Evolutionary conservation across 1,140 invertebrate species (phyloP), one percentile per base, ranked within the genome.

Genomic region (Danaus plexippus): DNA sequence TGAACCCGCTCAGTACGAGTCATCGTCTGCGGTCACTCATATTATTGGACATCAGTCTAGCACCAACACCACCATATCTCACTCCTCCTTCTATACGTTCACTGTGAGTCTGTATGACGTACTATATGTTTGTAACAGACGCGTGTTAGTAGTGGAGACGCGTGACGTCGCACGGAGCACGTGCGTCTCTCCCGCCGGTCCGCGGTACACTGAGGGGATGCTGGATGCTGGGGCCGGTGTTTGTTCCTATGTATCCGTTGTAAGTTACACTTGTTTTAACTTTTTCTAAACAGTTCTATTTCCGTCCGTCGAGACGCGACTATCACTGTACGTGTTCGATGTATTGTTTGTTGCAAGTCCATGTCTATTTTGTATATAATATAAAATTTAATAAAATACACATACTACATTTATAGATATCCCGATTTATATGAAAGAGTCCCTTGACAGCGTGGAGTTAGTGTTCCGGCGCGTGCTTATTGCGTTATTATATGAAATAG

Each of bases 1-100:
- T 43, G 41, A 49, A 52, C 11, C 32, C 40, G 47, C 51, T 12
- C 49, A 59, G 50, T 43, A 52, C 46, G 45, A 49, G 54, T 56
- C 47, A 32, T 53, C 50, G 54, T 54, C 47, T 41, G 32, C 54
- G 56, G 56, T 62, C 62, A 64, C 57, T 47, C 64, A 67, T 67
- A 67, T 67, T 62, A 64, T 62, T 67, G 64, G 66, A 64, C 47
- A 48, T 32, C 22, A 32, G 2, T 32, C 7, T 32, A 4, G 5
- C 4, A 32, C 2, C 22, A 32, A 3, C 22, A 32, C 22, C 22
- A 32, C 5, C 22, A 32, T 6, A 32, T 32, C 22, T 32, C 22
- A 32, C 22, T 32, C 22, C 22, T 32, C 22, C 22, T 3, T 3
- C 7, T 32, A 32, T 32, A 32, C 7, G 22, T 32, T 32, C 22